These are phyloP conservation scores for Hypothenemus hampei DNA, from an alignment of 1,140 invertebrate genomes.

Conservation along the genomic window DNA sequence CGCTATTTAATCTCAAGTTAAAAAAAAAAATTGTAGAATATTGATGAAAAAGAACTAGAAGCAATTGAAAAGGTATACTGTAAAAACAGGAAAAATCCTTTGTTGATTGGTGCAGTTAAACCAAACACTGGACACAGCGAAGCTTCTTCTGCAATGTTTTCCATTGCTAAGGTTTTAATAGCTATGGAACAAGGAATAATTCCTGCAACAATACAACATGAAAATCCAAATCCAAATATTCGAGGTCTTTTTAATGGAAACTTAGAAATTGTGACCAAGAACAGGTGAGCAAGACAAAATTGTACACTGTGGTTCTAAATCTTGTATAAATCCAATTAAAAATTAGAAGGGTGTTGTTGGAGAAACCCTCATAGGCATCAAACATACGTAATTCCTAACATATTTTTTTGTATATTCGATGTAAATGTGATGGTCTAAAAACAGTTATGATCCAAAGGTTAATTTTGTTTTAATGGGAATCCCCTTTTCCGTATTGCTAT, in stretches of 20 bases:
- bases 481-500: too few relatives aligned
- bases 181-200: slow-evolving; percentile 64
- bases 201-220: slow-evolving; percentile 70
- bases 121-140: slow-evolving; percentile 75
- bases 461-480: too few relatives aligned
- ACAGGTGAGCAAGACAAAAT: too few relatives aligned
- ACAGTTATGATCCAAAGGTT: too few relatives aligned
- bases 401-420: too few relatives aligned
- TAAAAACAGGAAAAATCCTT: slow-evolving; percentile 48
- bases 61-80: slow-evolving; percentile 55
- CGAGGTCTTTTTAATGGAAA: slow-evolving; percentile 60
- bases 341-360: too few relatives aligned
- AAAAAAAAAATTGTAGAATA: slow-evolving; percentile 30
- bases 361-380: too few relatives aligned
- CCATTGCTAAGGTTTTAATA: slow-evolving; percentile 53
- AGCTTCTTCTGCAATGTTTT: slow-evolving; percentile 56
- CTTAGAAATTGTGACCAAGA: slow-evolving; percentile 58
- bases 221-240: slow-evolving; percentile 62
- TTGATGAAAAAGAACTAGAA: slow-evolving; percentile 43
- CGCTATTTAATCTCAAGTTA: background rate
- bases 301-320: too few relatives aligned
- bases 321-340: too few relatives aligned
- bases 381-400: too few relatives aligned
- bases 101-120: slow-evolving; percentile 71
- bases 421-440: too few relatives aligned